Percentiles rank a stretch among this genome's conserved stretches.
phyloP scores from a whole-genome alignment of 2,113 vertebrate genomes.

The Emydocephalus ijimae region DNA sequence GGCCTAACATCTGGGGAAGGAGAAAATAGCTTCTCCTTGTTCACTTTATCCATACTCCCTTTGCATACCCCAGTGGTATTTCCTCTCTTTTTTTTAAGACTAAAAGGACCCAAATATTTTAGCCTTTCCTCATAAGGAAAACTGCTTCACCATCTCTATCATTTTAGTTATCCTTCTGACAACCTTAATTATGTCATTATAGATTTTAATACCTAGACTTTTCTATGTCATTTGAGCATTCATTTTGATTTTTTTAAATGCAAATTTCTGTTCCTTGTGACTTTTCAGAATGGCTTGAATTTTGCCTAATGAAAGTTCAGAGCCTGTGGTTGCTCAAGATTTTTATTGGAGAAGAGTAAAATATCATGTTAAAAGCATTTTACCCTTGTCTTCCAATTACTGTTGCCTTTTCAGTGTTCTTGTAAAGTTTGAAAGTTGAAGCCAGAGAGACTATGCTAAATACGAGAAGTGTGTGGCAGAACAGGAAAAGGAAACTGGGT shows the following conservation, averaged over 20 bases:
- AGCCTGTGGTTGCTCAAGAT: background rate
- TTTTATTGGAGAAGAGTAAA: background rate
- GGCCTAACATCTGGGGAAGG: background rate
- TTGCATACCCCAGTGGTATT: background rate
- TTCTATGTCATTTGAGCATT: background rate
- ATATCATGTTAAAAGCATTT: background rate
- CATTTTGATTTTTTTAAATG: background rate
- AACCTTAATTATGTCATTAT: background rate
- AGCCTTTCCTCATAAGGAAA: background rate
- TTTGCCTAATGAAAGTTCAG: background rate
- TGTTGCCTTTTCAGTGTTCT: background rate
- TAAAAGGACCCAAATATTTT: background rate
- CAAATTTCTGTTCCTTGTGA: background rate
- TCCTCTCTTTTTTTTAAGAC: background rate
- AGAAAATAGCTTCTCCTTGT: background rate
- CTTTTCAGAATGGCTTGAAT: background rate
- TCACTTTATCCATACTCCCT: background rate
- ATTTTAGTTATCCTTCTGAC: background rate
- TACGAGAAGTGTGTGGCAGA: background rate
- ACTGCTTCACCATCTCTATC: background rate
- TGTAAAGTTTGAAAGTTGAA: background rate
- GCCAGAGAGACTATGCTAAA: background rate
- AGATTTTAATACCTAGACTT: background rate
- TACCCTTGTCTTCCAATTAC: background rate
- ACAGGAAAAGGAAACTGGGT: background rate